phyloP scores from a whole-genome alignment of 2,888 invertebrate species.

The Autographa gamma region DNA sequence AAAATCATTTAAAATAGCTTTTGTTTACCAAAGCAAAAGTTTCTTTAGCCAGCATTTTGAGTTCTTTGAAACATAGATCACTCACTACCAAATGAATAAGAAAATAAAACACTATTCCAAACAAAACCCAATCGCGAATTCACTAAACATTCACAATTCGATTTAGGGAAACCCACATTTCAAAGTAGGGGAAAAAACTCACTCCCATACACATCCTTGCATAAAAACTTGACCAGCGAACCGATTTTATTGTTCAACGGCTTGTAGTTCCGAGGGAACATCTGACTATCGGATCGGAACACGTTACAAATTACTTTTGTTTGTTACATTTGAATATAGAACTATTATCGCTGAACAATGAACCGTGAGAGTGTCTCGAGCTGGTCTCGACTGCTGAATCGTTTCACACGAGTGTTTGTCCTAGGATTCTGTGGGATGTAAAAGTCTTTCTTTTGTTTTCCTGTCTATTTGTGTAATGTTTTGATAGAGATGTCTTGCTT shows the following conservation, averaged over 20 bases:
- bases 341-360: constrained; percentile 38
- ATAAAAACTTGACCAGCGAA: constrained; percentile 34
- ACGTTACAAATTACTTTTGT: constrained; percentile 16
- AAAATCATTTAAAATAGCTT: no score
- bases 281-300: constrained; percentile 29
- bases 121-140: background rate
- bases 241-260: constrained; percentile 21
- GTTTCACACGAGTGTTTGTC: constrained; percentile 31
- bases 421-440: constrained; percentile 11
- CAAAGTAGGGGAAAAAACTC: constrained; percentile 20
- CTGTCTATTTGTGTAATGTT: background rate
- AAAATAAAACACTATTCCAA: background rate
- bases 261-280: constrained; percentile 26
- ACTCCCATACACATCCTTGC: constrained; percentile 44
- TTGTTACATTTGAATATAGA: constrained; percentile 30
- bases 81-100: no score
- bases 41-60: no score
- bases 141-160: background rate
- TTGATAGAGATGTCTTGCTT: background rate
- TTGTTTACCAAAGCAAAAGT: no score
- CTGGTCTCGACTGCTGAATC: constrained; percentile 31
- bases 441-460: background rate
- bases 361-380: constrained; percentile 42
- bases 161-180: constrained; percentile 1
- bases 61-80: no score